Evolutionary conservation across 2,888 invertebrate genomes (phyloP).

Genomic region (Acanthosepion esculentum): DNA sequence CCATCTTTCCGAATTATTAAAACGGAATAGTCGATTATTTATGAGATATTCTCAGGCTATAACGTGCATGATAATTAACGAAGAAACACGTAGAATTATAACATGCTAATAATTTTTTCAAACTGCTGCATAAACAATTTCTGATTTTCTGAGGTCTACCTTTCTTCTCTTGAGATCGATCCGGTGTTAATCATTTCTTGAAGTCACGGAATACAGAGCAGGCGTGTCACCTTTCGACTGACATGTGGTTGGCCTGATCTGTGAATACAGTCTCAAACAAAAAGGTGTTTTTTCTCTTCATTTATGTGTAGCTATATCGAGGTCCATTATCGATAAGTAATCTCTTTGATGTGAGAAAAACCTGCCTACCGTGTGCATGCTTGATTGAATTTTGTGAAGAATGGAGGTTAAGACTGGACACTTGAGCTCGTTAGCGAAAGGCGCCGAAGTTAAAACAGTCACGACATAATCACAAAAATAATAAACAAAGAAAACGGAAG

Average conservation of each 20-base stretch:
- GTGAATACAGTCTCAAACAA: not conserved
- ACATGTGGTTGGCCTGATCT: not conserved
- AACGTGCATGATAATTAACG: no score
- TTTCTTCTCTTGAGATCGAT: not conserved
- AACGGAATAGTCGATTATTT: no score
- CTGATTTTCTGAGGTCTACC: no score
- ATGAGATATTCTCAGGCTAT: no score
- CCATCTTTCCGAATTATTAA: no score
- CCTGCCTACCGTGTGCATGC: not conserved
- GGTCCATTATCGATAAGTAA: not conserved
- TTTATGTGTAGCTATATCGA: not conserved
- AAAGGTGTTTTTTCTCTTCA: not conserved
- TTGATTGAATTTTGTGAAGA: not conserved
- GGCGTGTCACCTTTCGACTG: not conserved
- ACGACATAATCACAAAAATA: not conserved
- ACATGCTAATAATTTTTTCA: no score
- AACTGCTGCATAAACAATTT: no score
- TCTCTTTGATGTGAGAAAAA: constrained; percentile 3
- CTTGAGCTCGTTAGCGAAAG: not conserved
- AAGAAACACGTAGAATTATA: no score
- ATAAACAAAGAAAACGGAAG: not conserved
- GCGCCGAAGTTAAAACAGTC: not conserved
- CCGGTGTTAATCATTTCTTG: not conserved
- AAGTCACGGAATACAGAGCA: not conserved
- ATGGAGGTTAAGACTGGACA: not conserved